A percentile compares a stretch with the other conserved stretches of the same genome.
Evolutionary conservation across 2,113 vertebrate genomes (phyloP).

Genomic region (Lepus timidus): DNA sequence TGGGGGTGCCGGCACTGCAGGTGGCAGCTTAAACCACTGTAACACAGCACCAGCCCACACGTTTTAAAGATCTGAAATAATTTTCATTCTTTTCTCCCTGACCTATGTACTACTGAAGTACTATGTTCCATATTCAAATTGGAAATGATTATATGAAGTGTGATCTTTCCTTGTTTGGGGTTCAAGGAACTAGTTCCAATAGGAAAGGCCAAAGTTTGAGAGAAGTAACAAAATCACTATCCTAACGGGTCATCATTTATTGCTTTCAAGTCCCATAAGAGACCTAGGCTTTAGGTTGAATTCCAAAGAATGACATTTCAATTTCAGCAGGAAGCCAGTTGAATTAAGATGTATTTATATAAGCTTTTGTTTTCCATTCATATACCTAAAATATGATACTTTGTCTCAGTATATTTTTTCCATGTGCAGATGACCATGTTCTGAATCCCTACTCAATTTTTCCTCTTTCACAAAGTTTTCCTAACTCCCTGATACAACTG

Average conservation of each 20-base stretch:
- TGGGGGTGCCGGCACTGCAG: too few relatives aligned
- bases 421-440: not conserved
- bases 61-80: not conserved
- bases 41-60: too few relatives aligned
- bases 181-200: not conserved
- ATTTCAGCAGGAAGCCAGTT: not conserved
- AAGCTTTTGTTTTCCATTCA: not conserved
- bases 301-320: not conserved
- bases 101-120: not conserved
- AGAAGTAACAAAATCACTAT: fast-evolving
- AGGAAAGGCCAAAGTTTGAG: not conserved
- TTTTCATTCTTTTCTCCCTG: not conserved
- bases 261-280: not conserved
- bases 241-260: not conserved
- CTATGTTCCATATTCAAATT: not conserved
- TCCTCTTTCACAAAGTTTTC: not conserved
- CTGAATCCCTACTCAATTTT: not conserved
- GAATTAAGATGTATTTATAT: not conserved
- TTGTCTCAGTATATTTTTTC: not conserved
- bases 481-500: not conserved
- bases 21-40: too few relatives aligned
- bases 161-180: not conserved
- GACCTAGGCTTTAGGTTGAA: not conserved
- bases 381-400: not conserved
- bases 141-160: not conserved